phyloP scores from a whole-genome alignment of 2,888 invertebrate genomes.

The Sepioteuthis lessoniana region DNA sequence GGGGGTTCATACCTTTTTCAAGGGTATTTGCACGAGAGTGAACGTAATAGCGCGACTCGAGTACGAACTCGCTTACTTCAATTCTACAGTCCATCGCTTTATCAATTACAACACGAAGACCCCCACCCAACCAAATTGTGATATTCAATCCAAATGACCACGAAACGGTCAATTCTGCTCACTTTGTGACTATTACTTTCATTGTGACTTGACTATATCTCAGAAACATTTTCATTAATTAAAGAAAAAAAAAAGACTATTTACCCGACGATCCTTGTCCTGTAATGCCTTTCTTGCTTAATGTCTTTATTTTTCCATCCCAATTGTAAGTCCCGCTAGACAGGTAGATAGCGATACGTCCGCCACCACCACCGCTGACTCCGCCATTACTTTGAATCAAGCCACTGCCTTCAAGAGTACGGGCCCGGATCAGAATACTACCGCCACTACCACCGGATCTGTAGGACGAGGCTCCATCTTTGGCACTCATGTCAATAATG shows the following conservation, averaged over 20 bases:
- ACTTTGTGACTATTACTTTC: no score
- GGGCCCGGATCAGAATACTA: conserved; percentile 55
- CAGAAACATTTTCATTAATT: no score
- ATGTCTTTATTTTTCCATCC: conserved; percentile 39
- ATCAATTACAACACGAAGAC: no score
- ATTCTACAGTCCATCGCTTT: no score
- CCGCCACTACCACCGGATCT: conserved; percentile 62
- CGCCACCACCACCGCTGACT: conserved; percentile 60
- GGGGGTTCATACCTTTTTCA: no score
- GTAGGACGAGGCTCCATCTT: conserved; percentile 47
- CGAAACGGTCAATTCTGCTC: no score
- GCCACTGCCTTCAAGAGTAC: conserved; percentile 57
- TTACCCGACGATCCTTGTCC: conserved; percentile 53
- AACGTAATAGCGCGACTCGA: no score
- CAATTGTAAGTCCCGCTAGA: conserved; percentile 36
- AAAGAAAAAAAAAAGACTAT: conserved; percentile 46
- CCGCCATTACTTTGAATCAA: conserved; percentile 58
- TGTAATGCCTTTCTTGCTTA: conserved; percentile 50
- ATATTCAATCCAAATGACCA: no score
- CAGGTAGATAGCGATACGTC: conserved; percentile 54
- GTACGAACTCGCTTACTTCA: no score
- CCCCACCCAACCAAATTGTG: no score
- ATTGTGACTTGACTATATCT: no score
- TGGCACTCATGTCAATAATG: conserved; percentile 60
- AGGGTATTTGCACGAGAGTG: no score